phyloP scores from a whole-genome alignment of 2,113 vertebrate genomes.

The Danio rerio region GRCz12tu NC_133181.1:44419501-44420000 shows the following conservation, averaged over 20 bases:
- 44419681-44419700: neutral
- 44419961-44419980: no score
- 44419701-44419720: neutral
- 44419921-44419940: no score
- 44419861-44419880: no score
- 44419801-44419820: neutral
- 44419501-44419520: neutral
- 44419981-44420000: no score
- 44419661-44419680: neutral
- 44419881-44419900: no score
- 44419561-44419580: neutral
- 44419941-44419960: no score
- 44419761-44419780: neutral
- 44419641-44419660: neutral
- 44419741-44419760: neutral
- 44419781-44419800: neutral
- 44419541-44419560: neutral
- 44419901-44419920: no score
- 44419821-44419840: no score
- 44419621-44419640: neutral
- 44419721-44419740: slow-evolving; percentile 1
- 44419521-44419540: neutral
- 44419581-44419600: neutral
- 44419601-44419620: neutral
- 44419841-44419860: no score